phyloP scores from a whole-genome alignment of 2,797 vertebrate genomes.

The Percopsis omiscomaycus region DNA sequence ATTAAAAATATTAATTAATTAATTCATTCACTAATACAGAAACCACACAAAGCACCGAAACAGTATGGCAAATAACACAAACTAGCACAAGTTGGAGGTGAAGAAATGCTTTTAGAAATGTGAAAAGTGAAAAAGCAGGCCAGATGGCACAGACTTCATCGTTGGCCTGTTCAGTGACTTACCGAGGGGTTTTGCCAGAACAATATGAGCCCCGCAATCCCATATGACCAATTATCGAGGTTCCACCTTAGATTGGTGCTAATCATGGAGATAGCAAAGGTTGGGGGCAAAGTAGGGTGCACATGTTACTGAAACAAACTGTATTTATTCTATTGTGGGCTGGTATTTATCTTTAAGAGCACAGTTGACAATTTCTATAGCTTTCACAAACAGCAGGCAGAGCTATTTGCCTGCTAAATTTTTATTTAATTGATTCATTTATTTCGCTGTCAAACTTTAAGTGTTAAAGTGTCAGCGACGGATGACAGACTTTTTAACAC shows the following conservation, averaged over 20 bases:
- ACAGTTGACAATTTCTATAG: too few species aligned
- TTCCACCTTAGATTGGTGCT: constrained; percentile 73
- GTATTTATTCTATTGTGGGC: constrained; percentile 20
- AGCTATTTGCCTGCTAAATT: too few species aligned
- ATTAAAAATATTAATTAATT: too few species aligned
- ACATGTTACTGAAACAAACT: constrained; percentile 57
- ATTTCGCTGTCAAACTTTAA: too few species aligned
- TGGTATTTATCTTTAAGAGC: not conserved
- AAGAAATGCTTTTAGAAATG: constrained; percentile 46
- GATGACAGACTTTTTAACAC: not conserved
- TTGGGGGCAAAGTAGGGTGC: constrained; percentile 22
- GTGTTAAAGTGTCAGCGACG: too few species aligned
- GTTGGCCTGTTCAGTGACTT: constrained; percentile 63
- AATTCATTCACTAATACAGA: constrained; percentile 8
- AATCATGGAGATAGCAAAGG: constrained; percentile 33
- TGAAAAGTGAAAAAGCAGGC: constrained; percentile 58
- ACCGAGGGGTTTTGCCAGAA: constrained; percentile 69
- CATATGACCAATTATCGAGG: constrained; percentile 83
- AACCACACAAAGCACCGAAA: constrained; percentile 42
- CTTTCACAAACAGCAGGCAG: too few species aligned
- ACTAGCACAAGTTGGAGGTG: constrained; percentile 53
- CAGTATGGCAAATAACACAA: constrained; percentile 13
- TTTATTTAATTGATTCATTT: too few species aligned
- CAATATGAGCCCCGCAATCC: constrained; percentile 69
- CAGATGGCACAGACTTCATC: constrained; percentile 77